Base-by-base conservation (phyloP, 2,888 invertebrate species). In the Spodoptera picta region DNA sequence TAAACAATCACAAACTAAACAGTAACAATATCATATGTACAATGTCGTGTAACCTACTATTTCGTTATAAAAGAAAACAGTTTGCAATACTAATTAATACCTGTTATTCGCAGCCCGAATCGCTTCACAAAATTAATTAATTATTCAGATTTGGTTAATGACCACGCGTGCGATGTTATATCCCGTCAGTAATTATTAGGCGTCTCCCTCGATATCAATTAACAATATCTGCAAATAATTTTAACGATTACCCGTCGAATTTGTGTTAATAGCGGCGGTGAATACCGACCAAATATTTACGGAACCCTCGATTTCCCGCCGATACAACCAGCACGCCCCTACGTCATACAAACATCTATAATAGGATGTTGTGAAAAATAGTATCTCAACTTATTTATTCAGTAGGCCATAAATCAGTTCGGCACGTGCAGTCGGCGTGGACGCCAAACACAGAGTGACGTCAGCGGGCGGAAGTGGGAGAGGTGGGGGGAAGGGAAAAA, bases 361-460 rank as follows among this genome's bases (percentile, higher is more conserved):
- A 79, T 73, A 71, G 61, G 65, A 77, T 80, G 81, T 81, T 73
- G 68, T 76, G 73, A 76, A 83, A 83, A 79, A 83, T 84, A 86
- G 83, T 85, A 84, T 85, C 82, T 79, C 72, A 83, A 85, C 84
- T 90, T 90, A 91, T 92, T 90, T 92, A 92, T 93, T 91, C 90
- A 89, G 86, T 85, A 72, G 84, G 83, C 79, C 83, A 90, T 93
- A 93, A 92, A 92, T 93, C 92, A 93, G 83, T 88, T 88, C 85
- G 88, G 87, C 92, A 91, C 92, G 90, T 92, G 92, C 86, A 81
- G 77, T 77, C 83, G 84, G 86, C 88, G 84, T 73, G 69, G 73
- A 59, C 47, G 69, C 69, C 75, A 82, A 80, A 81, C 73, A 75
- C 74, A 72, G 79, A 84, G 79, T 82, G 84, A 84, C 77, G 77